These are phyloP conservation scores for Natator depressus DNA, from an alignment of 2,113 vertebrate genomes.

Conservation along the genomic window DNA sequence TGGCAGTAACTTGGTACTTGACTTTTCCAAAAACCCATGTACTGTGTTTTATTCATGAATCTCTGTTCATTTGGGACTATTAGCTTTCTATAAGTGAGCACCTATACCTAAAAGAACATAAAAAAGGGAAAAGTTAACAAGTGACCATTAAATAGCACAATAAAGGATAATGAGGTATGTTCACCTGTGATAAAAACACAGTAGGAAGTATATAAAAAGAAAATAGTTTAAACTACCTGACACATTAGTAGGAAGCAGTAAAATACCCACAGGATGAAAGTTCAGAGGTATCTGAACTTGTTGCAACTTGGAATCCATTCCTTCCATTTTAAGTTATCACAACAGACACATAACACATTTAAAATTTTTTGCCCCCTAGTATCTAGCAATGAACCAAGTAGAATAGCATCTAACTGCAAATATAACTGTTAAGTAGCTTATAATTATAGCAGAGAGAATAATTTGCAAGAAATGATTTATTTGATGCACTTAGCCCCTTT, in stretches of 20 bases:
- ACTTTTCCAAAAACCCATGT: slow-evolving; percentile 29
- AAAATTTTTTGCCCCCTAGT: not conserved
- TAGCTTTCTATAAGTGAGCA: not conserved
- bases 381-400: not conserved
- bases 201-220: not conserved
- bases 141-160: not conserved
- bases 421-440: not conserved
- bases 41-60: not conserved
- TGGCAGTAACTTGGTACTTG: not conserved
- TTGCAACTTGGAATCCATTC: not conserved
- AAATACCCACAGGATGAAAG: not conserved
- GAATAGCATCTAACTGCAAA: not conserved
- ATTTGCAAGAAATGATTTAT: not conserved
- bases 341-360: not conserved
- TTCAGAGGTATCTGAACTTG: not conserved
- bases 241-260: not conserved
- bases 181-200: not conserved
- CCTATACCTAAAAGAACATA: not conserved
- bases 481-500: not conserved
- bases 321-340: not conserved
- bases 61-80: not conserved
- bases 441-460: not conserved
- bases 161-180: slow-evolving; percentile 6
- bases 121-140: slow-evolving; percentile 24
- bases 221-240: slow-evolving; percentile 19